Base-by-base conservation (phyloP, 2,113 vertebrate species). In the Podiceps cristatus region DNA sequence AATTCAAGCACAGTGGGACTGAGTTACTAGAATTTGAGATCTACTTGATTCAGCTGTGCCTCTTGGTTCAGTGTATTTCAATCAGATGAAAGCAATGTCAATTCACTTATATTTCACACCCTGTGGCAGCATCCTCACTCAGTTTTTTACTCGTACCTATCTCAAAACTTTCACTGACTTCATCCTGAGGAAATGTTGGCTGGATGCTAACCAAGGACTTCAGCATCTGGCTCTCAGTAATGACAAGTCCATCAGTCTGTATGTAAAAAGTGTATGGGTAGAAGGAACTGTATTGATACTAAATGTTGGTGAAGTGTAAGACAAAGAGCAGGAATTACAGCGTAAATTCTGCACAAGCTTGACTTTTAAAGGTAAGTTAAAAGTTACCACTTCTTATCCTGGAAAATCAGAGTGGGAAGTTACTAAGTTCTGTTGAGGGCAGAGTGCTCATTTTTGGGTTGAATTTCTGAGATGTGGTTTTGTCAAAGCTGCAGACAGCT, bases 41-140 rank as follows among this genome's bases (percentile, higher is more conserved):
- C 7, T 56, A 0, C 33, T 88, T 91, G 3, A 1, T 71, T 64
- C 10, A 15, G 18, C 71, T 3, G 0, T 31, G n/a, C 45, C 40
- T 81, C 66, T 74, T 89, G 68, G 52, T 81, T 85, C 24, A 68
- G 24, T 18, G 13, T 35, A 24, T 79, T 82, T 68, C 9, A 55
- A 69, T 58, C 35, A 37, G 67, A 45, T 47, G 31, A 77, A 67
- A 75, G 40, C 55, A 62, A 5, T 13, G 37, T 64, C 58, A 69
- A 7, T 53, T 73, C 67, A 28, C 24, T 71, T 67, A 18, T 3
- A 15, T 33, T 53, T 66, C 0, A 0, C 69, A 67, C 29, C 63
- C 44, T 49, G 11, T 45, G 72, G 66, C 50, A 86, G 53, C 58
- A 22, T 18, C 40, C 35, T 92, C 44, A 28, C 31, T 55, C 79